Conservation (phyloP, 2,888 invertebrate genomes). For the Scrobipalpa atriplicella region DNA sequence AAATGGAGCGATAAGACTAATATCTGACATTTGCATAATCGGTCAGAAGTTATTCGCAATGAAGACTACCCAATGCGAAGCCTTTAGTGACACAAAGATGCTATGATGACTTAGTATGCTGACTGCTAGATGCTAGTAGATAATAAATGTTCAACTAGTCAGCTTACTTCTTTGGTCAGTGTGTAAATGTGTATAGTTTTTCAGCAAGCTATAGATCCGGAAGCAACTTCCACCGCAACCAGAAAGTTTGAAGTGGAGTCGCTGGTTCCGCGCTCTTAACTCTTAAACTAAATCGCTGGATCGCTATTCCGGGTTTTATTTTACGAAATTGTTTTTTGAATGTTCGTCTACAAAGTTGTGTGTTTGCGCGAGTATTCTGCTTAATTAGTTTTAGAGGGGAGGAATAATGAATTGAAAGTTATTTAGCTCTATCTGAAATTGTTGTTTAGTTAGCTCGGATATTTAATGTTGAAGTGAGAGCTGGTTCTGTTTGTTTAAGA, state of each 20-base stretch:
- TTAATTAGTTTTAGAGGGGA: conserved; percentile 22
- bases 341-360: neutral
- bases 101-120: no score
- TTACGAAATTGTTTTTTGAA: conserved; percentile 7
- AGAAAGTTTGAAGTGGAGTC: neutral
- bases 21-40: no score
- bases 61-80: no score
- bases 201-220: neutral
- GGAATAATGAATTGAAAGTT: conserved; percentile 30
- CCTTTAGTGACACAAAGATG: no score
- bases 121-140: no score
- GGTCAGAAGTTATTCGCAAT: no score
- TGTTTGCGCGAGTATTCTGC: neutral
- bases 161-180: neutral
- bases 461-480: neutral
- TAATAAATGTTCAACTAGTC: no score
- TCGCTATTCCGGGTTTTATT: conserved; percentile 4
- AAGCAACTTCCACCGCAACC: conserved; percentile 7
- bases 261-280: conserved; percentile 7
- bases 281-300: conserved; percentile 3
- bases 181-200: neutral
- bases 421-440: neutral
- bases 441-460: neutral
- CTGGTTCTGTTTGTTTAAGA: no score
- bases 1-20: no score